Evolutionary conservation across 1,140 invertebrate species (phyloP), one percentile per base, ranked within the genome.

Genomic region (Procambarus clarkii): DNA sequence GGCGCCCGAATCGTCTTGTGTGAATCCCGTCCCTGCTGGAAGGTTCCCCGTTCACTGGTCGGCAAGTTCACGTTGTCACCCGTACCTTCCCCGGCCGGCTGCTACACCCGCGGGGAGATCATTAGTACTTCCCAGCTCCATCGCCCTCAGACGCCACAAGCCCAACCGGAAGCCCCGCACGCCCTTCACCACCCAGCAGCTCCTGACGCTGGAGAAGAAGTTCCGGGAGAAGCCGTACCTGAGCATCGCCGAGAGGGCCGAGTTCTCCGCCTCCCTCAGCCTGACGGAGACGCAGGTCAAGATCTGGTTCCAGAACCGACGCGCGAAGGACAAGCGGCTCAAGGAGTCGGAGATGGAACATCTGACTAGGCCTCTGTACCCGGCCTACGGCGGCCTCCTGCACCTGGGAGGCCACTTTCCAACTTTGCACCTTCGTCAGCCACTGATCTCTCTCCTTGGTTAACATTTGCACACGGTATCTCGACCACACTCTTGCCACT

Each of bases 231-330:
- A 85, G 64, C 82, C 74, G 60, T 85, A 85, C 60, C 82, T 85
- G n/a, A 85, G 82, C 44, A 85, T 85, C 54, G 60, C 82, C 24
- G 82, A 85, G 60, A 21, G 82, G 44, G 82, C 82, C 2, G 82
- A 85, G 82, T 85, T 85, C 69, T 85, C 83, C 24, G 83, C 83
- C 7, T 85, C 83, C 13, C 83, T 85, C 69, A 85, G 24, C 83
- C 69, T 85, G 60, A 85, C 83, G 58, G 83, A 85, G 69, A 85
- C 83, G 21, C 83, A 85, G 83, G 81, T 83, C 24, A 84, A 69
- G 77, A 88, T 88, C 34, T 88, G 86, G 86, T 88, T 88, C 86
- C 86, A 88, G 77, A 88, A 88, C 46, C 46, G 86, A 1, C 76
- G 86, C 3, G 86, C 86, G 5, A 88, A 88, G 34, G 86, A 88